Conservation (phyloP, 1,140 invertebrate species). For the Eriosoma lanigerum region DNA sequence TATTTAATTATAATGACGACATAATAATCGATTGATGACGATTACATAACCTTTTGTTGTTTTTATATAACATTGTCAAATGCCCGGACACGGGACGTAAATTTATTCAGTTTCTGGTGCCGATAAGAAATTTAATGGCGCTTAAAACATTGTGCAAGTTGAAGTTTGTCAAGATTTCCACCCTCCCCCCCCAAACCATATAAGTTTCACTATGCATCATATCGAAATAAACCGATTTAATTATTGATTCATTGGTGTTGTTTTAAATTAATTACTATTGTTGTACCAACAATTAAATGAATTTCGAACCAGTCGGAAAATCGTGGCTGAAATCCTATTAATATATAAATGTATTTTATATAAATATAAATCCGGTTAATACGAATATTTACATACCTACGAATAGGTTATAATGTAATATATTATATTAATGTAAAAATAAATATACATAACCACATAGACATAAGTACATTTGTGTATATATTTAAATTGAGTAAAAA, state of each 20-base stretch:
- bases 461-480: too few relatives aligned
- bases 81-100: not conserved
- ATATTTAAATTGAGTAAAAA: too few relatives aligned
- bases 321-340: too few relatives aligned
- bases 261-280: constrained; percentile 7
- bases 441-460: too few relatives aligned
- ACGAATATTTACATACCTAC: too few relatives aligned
- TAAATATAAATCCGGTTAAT: too few relatives aligned
- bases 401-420: too few relatives aligned
- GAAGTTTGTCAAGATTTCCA: not conserved
- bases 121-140: constrained; percentile 21
- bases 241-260: not conserved
- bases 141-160: not conserved
- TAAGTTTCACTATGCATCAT: too few relatives aligned
- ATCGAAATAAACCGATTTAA: not conserved
- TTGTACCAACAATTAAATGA: constrained; percentile 13
- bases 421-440: too few relatives aligned
- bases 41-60: not conserved
- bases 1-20: constrained; percentile 24
- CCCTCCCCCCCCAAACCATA: too few relatives aligned
- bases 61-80: not conserved
- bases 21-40: constrained; percentile 4
- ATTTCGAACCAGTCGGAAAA: not conserved
- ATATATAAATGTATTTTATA: too few relatives aligned
- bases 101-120: not conserved